Evolutionary conservation across 2,888 invertebrate species (phyloP).

Genomic region (Troides aeacus): DNA sequence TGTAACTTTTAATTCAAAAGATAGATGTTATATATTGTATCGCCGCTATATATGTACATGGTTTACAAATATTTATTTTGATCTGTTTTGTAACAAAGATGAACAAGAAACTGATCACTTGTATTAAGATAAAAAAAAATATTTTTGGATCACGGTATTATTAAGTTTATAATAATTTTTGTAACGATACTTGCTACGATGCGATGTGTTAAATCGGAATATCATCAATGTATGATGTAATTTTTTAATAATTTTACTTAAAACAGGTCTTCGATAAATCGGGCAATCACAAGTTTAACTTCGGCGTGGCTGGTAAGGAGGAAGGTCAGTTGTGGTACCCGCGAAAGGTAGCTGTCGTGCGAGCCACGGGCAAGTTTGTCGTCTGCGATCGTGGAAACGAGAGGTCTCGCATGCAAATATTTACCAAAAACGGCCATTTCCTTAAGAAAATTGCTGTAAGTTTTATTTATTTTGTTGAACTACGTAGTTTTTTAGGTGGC

Average conservation of each 20-base stretch:
- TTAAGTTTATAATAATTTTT: too few species aligned
- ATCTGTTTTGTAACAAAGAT: too few species aligned
- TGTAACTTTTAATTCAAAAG: too few species aligned
- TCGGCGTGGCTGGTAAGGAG: conserved; percentile 96
- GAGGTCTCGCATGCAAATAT: conserved; percentile 97
- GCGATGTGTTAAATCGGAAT: neutral
- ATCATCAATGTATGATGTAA: neutral
- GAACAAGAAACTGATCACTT: too few species aligned
- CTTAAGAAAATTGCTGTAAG: conserved; percentile 93
- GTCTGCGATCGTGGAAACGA: conserved; percentile 98
- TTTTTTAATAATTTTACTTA: conserved; percentile 2
- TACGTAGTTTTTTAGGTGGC: neutral
- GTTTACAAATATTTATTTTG: too few species aligned
- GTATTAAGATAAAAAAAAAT: too few species aligned
- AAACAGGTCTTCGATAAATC: conserved; percentile 94
- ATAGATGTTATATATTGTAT: too few species aligned
- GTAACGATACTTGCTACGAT: too few species aligned
- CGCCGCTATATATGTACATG: too few species aligned
- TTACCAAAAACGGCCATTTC: conserved; percentile 96
- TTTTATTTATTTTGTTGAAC: conserved; percentile 18
- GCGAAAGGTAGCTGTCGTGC: conserved; percentile 95
- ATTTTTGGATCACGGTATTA: too few species aligned
- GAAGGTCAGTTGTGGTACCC: conserved; percentile 99
- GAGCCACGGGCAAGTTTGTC: conserved; percentile 93
- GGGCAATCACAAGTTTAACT: conserved; percentile 95